Evolutionary conservation across 2,113 vertebrate genomes (phyloP).

Genomic region (Turnix velox): DNA sequence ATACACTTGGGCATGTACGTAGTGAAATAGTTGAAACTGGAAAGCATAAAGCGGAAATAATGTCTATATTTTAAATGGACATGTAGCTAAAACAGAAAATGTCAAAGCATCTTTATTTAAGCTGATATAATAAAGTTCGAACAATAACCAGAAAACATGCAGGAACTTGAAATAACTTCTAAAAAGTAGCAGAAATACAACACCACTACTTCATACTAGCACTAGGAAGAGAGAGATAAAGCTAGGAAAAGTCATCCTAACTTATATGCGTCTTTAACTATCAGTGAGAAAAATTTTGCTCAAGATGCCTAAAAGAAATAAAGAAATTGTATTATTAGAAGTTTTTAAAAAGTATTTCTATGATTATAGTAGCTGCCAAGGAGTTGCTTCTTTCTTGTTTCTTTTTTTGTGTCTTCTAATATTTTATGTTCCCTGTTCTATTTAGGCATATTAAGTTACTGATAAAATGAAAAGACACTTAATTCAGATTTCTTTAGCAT

Average conservation of each 20-base stretch:
- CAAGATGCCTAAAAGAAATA: not conserved
- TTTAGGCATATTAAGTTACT: not conserved
- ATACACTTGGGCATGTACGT: not conserved
- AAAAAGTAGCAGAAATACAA: not conserved
- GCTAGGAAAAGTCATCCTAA: not conserved
- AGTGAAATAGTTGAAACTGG: not conserved
- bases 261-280: not conserved
- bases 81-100: not conserved
- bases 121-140: not conserved
- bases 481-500: not conserved
- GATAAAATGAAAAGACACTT: not conserved
- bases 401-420: not conserved
- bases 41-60: not conserved
- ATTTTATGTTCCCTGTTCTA: not conserved
- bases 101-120: not conserved
- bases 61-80: not conserved
- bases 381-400: fast-evolving
- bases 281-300: not conserved
- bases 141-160: not conserved
- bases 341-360: not conserved
- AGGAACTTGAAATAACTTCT: not conserved
- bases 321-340: not conserved
- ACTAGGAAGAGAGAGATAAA: not conserved
- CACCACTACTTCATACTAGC: too few species aligned
- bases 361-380: not conserved